These are phyloP conservation scores for Drosophila cracens DNA, from an alignment of 2,888 invertebrate genomes.

Conservation along the genomic window DNA sequence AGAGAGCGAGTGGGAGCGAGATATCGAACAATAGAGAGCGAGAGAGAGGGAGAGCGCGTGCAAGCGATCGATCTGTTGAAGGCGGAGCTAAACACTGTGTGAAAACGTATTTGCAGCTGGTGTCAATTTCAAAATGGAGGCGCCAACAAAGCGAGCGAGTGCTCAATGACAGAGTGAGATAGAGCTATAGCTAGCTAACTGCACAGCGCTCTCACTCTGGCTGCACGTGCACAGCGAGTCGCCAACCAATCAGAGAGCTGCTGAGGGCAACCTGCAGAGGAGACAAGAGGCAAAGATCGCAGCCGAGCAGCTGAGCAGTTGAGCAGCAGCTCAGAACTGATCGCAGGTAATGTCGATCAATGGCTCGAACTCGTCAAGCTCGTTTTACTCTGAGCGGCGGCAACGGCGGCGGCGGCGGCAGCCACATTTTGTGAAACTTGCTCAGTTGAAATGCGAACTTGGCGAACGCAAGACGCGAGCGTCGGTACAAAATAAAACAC, in stretches of 20 bases:
- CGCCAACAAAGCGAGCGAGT: slow-evolving; percentile 57
- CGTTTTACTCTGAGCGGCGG: slow-evolving; percentile 58
- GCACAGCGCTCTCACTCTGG: slow-evolving; percentile 21
- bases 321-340: slow-evolving; percentile 17
- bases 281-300: slow-evolving; percentile 16
- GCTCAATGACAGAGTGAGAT: slow-evolving; percentile 28
- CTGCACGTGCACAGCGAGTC: slow-evolving; percentile 23
- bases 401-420: slow-evolving; percentile 41
- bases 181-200: slow-evolving; percentile 17
- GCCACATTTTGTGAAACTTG: slow-evolving; percentile 67
- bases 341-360: slow-evolving; percentile 73
- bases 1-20: not conserved
- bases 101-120: slow-evolving; percentile 62
- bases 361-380: slow-evolving; percentile 75
- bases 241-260: slow-evolving; percentile 39
- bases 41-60: slow-evolving; percentile 9
- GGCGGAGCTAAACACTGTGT: slow-evolving; percentile 64
- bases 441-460: slow-evolving; percentile 81
- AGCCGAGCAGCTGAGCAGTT: slow-evolving; percentile 7
- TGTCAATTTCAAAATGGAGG: slow-evolving; percentile 84
- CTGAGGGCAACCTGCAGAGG: slow-evolving; percentile 39
- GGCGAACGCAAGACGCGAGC: slow-evolving; percentile 72
- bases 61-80: slow-evolving; percentile 25
- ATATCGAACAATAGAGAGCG: not conserved
- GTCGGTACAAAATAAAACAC: slow-evolving; percentile 49